phyloP scores from a whole-genome alignment of 2,888 invertebrate genomes.

The Branchipolynoe longqiensis region DNA sequence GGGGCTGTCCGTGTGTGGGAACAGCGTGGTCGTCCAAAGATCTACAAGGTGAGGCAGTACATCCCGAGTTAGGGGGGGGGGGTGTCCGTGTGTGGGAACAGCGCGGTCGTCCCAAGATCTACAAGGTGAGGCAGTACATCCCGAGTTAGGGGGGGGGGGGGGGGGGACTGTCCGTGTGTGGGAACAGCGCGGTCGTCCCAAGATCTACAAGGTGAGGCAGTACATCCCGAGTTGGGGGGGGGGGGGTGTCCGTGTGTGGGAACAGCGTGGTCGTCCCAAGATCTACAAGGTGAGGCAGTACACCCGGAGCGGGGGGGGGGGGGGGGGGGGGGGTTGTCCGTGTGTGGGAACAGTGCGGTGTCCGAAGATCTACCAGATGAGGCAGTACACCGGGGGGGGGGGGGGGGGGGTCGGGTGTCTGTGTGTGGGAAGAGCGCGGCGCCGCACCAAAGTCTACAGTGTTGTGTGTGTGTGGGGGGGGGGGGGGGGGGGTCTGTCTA shows the following conservation, averaged over 20 bases:
- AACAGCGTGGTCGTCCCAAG: conserved; percentile 12
- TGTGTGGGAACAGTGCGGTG: conserved; percentile 64
- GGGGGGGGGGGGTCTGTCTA: too few relatives aligned
- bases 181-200: conserved; percentile 20
- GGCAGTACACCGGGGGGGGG: too few relatives aligned
- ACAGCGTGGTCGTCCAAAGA: conserved; percentile 4
- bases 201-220: conserved; percentile 54
- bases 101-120: conserved; percentile 19
- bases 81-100: conserved; percentile 73
- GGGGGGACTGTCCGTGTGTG: conserved; percentile 77
- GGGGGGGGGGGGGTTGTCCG: too few relatives aligned
- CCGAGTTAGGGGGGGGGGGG: too few relatives aligned
- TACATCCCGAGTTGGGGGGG: too few relatives aligned
- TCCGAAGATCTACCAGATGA: conserved; percentile 42
- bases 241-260: conserved; percentile 76
- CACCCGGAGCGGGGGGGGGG: too few relatives aligned
- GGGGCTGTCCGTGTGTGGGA: conserved; percentile 75
- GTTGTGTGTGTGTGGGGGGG: too few relatives aligned
- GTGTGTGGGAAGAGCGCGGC: too few relatives aligned
- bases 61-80: too few relatives aligned
- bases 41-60: conserved; percentile 58
- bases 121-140: conserved; percentile 37
- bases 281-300: conserved; percentile 43
- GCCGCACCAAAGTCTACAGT: too few relatives aligned
- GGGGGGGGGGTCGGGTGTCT: too few relatives aligned